These are phyloP conservation scores for Sphenodon punctatus DNA, from an alignment of 2,797 vertebrate genomes.

Conservation along the genomic window DNA sequence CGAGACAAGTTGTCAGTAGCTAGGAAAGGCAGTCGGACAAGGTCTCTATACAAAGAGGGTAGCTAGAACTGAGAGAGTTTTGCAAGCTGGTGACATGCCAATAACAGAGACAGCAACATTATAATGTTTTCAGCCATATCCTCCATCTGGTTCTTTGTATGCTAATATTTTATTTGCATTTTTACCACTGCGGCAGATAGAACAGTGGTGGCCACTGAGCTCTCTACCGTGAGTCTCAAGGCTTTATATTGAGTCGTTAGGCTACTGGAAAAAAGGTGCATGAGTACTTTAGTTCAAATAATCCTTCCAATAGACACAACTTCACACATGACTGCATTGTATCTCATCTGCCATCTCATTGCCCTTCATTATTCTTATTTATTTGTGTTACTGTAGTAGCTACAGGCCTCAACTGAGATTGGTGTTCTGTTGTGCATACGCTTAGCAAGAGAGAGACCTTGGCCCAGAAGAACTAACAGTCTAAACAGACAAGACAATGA, in stretches of 20 bases:
- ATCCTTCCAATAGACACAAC: neutral
- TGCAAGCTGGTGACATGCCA: too few relatives aligned
- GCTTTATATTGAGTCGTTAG: neutral
- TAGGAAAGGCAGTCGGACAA: too few relatives aligned
- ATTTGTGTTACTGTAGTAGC: neutral
- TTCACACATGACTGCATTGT: neutral
- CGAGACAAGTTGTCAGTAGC: too few relatives aligned
- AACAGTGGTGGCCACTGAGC: neutral
- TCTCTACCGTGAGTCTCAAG: neutral
- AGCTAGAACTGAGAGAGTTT: too few relatives aligned
- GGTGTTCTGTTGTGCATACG: neutral
- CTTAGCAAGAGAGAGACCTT: too few relatives aligned
- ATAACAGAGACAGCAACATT: too few relatives aligned
- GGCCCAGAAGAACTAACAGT: too few relatives aligned
- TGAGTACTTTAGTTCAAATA: neutral
- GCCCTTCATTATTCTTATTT: neutral
- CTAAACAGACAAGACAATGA: too few relatives aligned
- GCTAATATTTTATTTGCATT: neutral
- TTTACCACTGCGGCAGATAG: neutral
- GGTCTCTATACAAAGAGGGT: too few relatives aligned
- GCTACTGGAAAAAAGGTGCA: neutral
- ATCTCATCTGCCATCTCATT: neutral
- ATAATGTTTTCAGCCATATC: too few relatives aligned
- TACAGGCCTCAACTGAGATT: neutral
- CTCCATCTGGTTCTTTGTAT: neutral